These are phyloP conservation scores for Plusia festucae DNA, from an alignment of 2,888 invertebrate species.

Conservation along the genomic window DNA sequence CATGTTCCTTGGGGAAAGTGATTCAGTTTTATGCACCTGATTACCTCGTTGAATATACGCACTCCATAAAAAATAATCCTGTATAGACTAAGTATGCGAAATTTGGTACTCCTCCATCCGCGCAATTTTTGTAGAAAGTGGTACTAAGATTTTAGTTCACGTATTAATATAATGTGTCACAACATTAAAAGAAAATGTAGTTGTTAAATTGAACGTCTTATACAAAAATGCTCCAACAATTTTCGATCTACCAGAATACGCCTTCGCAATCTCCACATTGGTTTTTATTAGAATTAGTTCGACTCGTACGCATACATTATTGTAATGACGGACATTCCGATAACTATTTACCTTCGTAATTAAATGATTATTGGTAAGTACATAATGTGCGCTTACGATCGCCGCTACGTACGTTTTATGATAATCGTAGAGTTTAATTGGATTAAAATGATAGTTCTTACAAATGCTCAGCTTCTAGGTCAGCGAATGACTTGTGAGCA, in stretches of 20 bases:
- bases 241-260: constrained; percentile 57
- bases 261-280: constrained; percentile 41
- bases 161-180: too few species aligned
- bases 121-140: too few species aligned
- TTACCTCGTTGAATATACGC: too few species aligned
- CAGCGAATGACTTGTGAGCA: constrained; percentile 48
- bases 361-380: constrained; percentile 75
- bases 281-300: constrained; percentile 63
- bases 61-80: too few species aligned
- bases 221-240: background rate
- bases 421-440: constrained; percentile 58
- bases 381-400: constrained; percentile 63
- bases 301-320: constrained; percentile 68
- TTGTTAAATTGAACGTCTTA: background rate
- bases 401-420: constrained; percentile 56
- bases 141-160: too few species aligned
- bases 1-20: too few species aligned
- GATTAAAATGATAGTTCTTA: constrained; percentile 64
- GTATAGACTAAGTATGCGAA: too few species aligned
- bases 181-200: too few species aligned
- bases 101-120: too few species aligned
- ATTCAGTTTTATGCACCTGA: too few species aligned
- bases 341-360: constrained; percentile 70
- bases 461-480: constrained; percentile 51
- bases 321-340: constrained; percentile 66